Conservation (phyloP, 1,140 invertebrate species). For the Andrena cerasifolii region DNA sequence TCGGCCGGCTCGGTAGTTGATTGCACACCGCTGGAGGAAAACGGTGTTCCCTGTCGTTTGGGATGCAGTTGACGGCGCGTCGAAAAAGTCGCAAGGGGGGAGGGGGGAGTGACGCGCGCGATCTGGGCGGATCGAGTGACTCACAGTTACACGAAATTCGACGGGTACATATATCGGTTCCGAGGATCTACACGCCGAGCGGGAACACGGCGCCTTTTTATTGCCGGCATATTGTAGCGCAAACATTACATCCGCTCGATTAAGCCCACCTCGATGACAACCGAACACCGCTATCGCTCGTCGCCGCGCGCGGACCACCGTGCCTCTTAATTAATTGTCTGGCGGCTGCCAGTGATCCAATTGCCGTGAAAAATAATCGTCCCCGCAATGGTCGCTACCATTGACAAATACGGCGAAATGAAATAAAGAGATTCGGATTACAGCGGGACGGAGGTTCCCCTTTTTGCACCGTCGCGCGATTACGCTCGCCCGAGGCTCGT, state of each 20-base stretch:
- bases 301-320: slow-evolving; percentile 6
- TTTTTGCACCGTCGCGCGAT: too few species aligned
- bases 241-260: slow-evolving; percentile 34
- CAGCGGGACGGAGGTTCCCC: too few species aligned
- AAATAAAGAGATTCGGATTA: too few species aligned
- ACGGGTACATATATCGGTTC: slow-evolving; percentile 5
- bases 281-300: slow-evolving; percentile 11
- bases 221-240: not conserved
- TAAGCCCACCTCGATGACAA: slow-evolving; percentile 16
- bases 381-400: too few species aligned
- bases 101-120: too few species aligned
- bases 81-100: slow-evolving; percentile 9
- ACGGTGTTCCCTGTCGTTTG: not conserved
- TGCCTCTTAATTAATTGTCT: slow-evolving; percentile 18
- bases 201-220: slow-evolving; percentile 5
- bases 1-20: not conserved
- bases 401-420: too few species aligned
- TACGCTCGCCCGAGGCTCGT: too few species aligned
- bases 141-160: slow-evolving; percentile 34
- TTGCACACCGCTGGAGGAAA: not conserved
- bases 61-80: not conserved
- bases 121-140: slow-evolving; percentile 12
- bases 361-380: not conserved
- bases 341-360: not conserved
- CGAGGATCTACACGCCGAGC: not conserved